Evolutionary conservation across 2,888 invertebrate genomes (phyloP), one percentile per base, ranked within the genome.

Genomic region (Lasius platythorax): DNA sequence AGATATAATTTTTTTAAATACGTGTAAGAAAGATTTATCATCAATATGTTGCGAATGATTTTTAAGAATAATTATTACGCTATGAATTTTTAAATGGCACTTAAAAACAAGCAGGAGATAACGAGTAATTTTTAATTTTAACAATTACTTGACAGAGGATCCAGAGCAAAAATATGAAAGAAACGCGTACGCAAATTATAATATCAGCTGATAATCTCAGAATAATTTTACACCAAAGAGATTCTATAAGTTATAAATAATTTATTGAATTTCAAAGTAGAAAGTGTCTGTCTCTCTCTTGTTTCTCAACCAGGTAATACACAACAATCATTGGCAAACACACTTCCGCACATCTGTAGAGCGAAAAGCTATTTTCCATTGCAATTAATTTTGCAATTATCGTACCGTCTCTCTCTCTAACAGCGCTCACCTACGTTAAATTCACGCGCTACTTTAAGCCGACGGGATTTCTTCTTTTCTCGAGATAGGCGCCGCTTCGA

Each of bases 401-500:
- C 15, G 9, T 23, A 50, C 15, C 5, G 3, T n/a, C n/a, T 74
- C 9, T 40, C 12, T 40, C n/a, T 58, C 15, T 58, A 58, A 56
- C 3, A 18, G 5, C 3, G n/a, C 58, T 78, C 30, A 68, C 40
- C 43, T 78, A 43, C 15, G 67, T 68, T 43, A 43, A 53, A n/a
- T n/a, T 30, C 15, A 58, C 30, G n/a, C 30, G 58, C 56, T 30
- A 23, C 73, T 46, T 53, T n/a, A 43, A 63, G 33, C 12, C 40
- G 76, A n/a, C 11, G 43, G 1, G 58, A 68, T 78, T 43, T 68
- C 43, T 78, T 78, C 56, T 33, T 58, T 78, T n/a, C 6, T 43
- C 67, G 40, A 68, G 67, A 53, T 15, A 33, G 12, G 12, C 66
- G 37, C 40, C 43, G 78, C 70, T 68, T 56, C 58, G 40, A 33